Evolutionary conservation across 2,113 vertebrate species (phyloP), one percentile per base, ranked within the genome.

Genomic region (Tor tambroides): DNA sequence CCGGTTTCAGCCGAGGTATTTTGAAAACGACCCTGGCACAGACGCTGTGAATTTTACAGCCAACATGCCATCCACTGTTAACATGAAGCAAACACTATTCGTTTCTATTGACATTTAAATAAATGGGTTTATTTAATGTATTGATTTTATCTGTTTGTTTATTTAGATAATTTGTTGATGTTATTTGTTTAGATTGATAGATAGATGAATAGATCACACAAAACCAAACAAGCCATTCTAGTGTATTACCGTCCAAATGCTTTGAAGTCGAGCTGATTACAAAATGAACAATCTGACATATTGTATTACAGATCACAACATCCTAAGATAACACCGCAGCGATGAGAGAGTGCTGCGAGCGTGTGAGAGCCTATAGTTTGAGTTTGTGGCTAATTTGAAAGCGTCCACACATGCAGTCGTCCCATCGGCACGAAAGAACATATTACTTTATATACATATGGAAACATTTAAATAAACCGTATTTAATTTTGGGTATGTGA

Each of bases 341-440:
- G 49, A 59, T 38, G 46, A 71, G 28, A 56, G 26, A 23, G 41
- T 21, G 14, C 41, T 30, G 49, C 19, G 19, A 23, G 23, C 26
- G 51, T 82, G 75, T 51, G 21, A 10, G 63, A 35, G 23, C 3
- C 2, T 6, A 11, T 4, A 43, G 56, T 32, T 49, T 74, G 32
- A 63, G 84, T 54, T 82, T 28, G 75, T 26, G 51, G 78, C 89
- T 90, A 89, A 90, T 89, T 89, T 80, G 86, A 87, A 87, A 81
- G n/a, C 23, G 35, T 65, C 83, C 56, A 63, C 74, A 80, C 83
- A n/a, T 51, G 38, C 32, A 85, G 71, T n/a, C n/a, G n/a, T n/a
- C n/a, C n/a, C n/a, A n/a, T n/a, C n/a, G n/a, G n/a, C n/a, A n/a
- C n/a, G n/a, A n/a, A n/a, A n/a, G n/a, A n/a, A n/a, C n/a, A n/a